Conservation (phyloP, 2,888 invertebrate species). For the Lingula anatina region DNA sequence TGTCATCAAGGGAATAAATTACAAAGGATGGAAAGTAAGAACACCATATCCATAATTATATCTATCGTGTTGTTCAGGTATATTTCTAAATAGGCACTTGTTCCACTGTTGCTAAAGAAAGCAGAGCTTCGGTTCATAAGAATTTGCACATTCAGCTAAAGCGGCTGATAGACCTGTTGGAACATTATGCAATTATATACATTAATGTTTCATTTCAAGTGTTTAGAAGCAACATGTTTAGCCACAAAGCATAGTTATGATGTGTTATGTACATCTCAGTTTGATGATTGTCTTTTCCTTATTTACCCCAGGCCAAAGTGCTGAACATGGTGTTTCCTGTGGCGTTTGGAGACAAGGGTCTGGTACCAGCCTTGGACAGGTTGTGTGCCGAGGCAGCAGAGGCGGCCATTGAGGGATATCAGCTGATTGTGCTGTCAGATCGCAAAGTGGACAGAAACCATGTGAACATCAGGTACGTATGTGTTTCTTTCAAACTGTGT, state of each 20-base stretch:
- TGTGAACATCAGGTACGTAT: slow-evolving; percentile 54
- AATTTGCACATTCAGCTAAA: too few species aligned
- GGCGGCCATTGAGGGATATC: slow-evolving; percentile 74
- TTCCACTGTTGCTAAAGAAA: too few species aligned
- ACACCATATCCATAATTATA: not conserved
- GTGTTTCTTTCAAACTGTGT: not conserved
- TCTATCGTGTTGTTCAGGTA: not conserved
- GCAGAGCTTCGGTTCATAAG: too few species aligned
- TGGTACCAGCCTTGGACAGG: slow-evolving; percentile 72
- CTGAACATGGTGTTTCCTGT: slow-evolving; percentile 86
- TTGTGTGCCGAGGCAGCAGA: slow-evolving; percentile 75
- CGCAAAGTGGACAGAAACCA: slow-evolving; percentile 55
- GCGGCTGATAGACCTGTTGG: too few species aligned
- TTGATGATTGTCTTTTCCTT: too few species aligned
- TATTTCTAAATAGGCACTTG: not conserved
- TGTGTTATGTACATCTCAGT: too few species aligned
- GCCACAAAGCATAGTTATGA: too few species aligned
- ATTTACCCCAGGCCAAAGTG: slow-evolving; percentile 62
- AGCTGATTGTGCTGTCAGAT: slow-evolving; percentile 84
- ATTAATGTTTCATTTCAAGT: too few species aligned
- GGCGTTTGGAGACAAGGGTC: slow-evolving; percentile 66
- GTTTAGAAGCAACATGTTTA: too few species aligned
- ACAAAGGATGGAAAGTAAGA: slow-evolving; percentile 77
- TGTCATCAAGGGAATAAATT: slow-evolving; percentile 75
- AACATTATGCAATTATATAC: too few species aligned